A percentile compares a stretch with the other conserved stretches of the same genome.
These are phyloP conservation scores for Rhopalosiphum padi DNA, from an alignment of 1,140 invertebrate genomes.

Conservation along the genomic window DNA sequence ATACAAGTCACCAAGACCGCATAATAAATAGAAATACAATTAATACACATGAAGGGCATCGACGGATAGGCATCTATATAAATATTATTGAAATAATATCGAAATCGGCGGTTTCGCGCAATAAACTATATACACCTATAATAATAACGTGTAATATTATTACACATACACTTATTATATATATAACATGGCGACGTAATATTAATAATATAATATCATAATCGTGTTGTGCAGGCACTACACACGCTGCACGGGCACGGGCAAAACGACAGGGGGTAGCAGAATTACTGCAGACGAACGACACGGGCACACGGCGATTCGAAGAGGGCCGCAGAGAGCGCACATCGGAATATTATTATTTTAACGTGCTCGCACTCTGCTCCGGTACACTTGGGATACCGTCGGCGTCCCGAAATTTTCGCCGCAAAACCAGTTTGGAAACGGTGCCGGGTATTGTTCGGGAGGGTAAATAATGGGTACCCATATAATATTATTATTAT, in stretches of 20 bases:
- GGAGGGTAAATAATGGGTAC: neutral
- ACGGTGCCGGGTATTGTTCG: neutral
- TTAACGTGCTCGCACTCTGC: neutral
- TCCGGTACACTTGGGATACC: no score
- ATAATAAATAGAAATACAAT: no score
- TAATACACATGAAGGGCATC: no score
- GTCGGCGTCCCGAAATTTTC: neutral
- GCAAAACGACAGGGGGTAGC: neutral
- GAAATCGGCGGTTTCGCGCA: no score
- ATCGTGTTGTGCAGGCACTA: neutral
- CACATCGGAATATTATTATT: neutral
- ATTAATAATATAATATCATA: no score
- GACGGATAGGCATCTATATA: no score
- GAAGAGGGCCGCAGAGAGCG: neutral
- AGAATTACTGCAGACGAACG: neutral
- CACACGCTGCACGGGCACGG: neutral
- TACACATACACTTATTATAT: no score
- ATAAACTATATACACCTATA: no score
- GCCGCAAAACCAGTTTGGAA: slow-evolving; percentile 15
- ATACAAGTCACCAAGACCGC: no score
- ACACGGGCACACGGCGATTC: neutral
- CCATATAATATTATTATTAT: no score
- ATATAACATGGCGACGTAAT: neutral
- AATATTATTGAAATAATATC: no score
- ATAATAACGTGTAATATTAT: no score